Evolutionary conservation across 2,113 vertebrate genomes (phyloP), one percentile per base, ranked within the genome.

Genomic region (Phalacrocorax brasilianus): DNA sequence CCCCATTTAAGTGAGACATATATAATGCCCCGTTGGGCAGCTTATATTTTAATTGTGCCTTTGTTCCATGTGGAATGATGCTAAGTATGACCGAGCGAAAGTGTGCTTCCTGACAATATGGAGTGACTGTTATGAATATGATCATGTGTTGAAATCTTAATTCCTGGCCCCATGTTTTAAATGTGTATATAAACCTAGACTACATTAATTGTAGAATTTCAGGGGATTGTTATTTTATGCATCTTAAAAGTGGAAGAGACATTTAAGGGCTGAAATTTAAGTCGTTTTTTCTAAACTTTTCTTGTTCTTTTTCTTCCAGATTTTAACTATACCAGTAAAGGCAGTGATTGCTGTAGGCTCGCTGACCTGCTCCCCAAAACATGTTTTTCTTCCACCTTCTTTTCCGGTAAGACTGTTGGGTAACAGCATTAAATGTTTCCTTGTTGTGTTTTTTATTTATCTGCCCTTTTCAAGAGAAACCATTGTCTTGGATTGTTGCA

Each of bases 321-420:
- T 99, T 95, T 98, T 99, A 91, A 99, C 99, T 55, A 98, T 99
- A 91, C 99, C 99, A 38, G 99, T 99, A 91, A 99, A 99, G 96
- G 99, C 99, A 28, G 97, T 99, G 76, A 98, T 99, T 16, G 99
- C 99, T 59, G 99, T 99, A 81, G 99, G 99, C 9, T 98, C 98
- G 0, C 92, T 99, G 94, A 98, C 95, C 89, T 99, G 99, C 93
- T 98, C 98, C 59, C 99, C 99, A 12, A 98, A 99, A 84, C 98
- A 99, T 78, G 97, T 99, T 90, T 72, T 98, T 85, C 98, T 99
- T 95, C 99, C 98, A n/a, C 96, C 98, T 70, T 98, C 99, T 49
- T 99, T 99, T 98, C 99, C 99, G 47, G 99, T 99, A 98, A 99
- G 99, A 90, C 18, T 77, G 1, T 74, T 88, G 32, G 44, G n/a